These are phyloP conservation scores for Callinectes sapidus DNA, from an alignment of 2,888 invertebrate species.

Conservation along the genomic window DNA sequence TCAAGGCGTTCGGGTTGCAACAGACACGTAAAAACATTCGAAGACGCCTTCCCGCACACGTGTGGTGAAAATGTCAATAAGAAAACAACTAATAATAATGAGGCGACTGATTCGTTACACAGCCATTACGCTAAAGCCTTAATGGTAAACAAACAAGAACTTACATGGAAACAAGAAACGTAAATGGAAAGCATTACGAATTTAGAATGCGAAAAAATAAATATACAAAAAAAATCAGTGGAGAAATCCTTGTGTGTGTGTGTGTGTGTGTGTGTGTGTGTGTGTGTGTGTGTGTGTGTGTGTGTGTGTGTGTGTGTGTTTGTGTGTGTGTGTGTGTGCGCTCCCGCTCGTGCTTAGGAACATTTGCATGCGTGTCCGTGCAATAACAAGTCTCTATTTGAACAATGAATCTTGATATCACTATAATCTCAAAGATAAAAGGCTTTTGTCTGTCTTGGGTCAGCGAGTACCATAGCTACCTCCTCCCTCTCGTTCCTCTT, in stretches of 20 bases:
- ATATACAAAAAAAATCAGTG: neutral
- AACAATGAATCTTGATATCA: neutral
- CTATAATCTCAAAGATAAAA: constrained; percentile 9
- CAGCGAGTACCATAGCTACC: neutral
- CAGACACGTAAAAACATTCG: neutral
- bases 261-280: constrained; percentile 21
- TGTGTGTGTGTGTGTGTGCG: constrained; percentile 32
- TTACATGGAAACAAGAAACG: neutral
- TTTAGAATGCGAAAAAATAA: neutral
- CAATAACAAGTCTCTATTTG: neutral
- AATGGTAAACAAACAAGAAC: neutral
- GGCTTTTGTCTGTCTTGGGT: neutral
- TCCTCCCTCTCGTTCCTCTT: neutral
- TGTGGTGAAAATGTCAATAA: neutral
- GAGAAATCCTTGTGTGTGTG: neutral
- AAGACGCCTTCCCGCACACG: neutral
- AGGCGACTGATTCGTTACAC: neutral
- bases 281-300: constrained; percentile 36
- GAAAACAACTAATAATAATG: neutral
- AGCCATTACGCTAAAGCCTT: neutral
- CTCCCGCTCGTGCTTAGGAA: constrained; percentile 19
- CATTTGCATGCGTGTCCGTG: constrained; percentile 3
- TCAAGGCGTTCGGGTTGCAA: neutral
- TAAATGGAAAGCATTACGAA: neutral
- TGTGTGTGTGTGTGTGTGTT: constrained; percentile 41